These are phyloP conservation scores for Protosalanx chinensis DNA, from an alignment of 2,797 vertebrate genomes.

Conservation along the genomic window DNA sequence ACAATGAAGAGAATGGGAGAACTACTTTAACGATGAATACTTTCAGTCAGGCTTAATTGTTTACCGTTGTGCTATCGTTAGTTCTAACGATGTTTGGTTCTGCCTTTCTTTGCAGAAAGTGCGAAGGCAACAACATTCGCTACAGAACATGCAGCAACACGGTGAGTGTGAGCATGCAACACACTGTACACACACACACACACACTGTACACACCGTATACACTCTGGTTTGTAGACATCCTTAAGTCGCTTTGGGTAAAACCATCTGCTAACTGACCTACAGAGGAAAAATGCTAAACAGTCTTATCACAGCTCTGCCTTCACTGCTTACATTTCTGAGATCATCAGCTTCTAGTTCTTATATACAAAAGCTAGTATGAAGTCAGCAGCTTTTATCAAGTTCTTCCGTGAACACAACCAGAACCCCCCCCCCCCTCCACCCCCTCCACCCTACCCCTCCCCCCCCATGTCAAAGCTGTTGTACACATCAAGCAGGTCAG, in stretches of 20 bases:
- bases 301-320: too few relatives aligned
- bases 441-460: conserved; percentile 25
- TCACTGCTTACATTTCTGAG: too few relatives aligned
- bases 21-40: not conserved
- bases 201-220: too few relatives aligned
- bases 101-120: conserved; percentile 75
- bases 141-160: conserved; percentile 90
- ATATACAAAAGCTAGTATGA: conserved; percentile 17
- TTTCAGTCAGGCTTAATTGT: conserved; percentile 5
- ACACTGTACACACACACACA: not conserved
- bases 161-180: conserved; percentile 51
- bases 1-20: not conserved
- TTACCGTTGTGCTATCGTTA: conserved; percentile 19
- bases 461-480: conserved; percentile 54
- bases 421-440: conserved; percentile 10
- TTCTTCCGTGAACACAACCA: conserved; percentile 18
- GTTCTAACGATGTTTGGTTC: conserved; percentile 26
- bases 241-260: too few relatives aligned
- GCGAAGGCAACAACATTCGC: conserved; percentile 89
- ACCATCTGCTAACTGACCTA: too few relatives aligned
- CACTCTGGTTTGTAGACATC: too few relatives aligned
- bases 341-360: too few relatives aligned
- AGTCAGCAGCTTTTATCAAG: conserved; percentile 18
- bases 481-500: conserved; percentile 38
- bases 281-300: too few relatives aligned